phyloP scores from a whole-genome alignment of 2,113 vertebrate species.

The Orientallactaga bullata region DNA sequence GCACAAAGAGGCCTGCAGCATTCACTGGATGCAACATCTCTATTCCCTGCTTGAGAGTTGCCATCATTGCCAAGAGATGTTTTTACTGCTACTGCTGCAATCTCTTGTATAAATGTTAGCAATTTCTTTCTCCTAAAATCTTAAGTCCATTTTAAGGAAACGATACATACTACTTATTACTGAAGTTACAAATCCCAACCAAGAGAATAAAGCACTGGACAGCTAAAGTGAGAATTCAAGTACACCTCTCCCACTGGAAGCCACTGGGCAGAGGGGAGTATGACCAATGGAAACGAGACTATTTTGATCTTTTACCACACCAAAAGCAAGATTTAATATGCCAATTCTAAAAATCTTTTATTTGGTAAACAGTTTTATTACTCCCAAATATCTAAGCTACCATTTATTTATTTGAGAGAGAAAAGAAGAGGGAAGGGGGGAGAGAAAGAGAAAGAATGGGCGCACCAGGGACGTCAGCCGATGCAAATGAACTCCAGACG shows the following conservation, averaged over 20 bases:
- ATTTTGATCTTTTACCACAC: neutral
- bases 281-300: neutral
- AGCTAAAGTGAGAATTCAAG: neutral
- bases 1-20: neutral
- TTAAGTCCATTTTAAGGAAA: conserved; percentile 41
- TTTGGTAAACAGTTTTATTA: no score
- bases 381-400: no score
- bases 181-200: neutral
- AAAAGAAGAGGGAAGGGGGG: no score
- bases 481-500: no score
- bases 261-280: neutral
- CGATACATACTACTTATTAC: neutral
- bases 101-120: neutral
- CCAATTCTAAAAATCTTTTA: no score
- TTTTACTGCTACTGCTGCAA: conserved; percentile 22
- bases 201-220: neutral
- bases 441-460: no score
- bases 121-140: neutral
- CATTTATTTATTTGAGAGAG: no score
- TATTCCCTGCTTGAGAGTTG: neutral
- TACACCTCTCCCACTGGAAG: neutral
- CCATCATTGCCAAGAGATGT: neutral
- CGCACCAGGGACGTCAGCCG: no score
- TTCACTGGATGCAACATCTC: neutral
- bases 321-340: no score